Evolutionary conservation across 2,797 vertebrate genomes (phyloP), one percentile per base, ranked within the genome.

Genomic region (Nyctalus aviator): DNA sequence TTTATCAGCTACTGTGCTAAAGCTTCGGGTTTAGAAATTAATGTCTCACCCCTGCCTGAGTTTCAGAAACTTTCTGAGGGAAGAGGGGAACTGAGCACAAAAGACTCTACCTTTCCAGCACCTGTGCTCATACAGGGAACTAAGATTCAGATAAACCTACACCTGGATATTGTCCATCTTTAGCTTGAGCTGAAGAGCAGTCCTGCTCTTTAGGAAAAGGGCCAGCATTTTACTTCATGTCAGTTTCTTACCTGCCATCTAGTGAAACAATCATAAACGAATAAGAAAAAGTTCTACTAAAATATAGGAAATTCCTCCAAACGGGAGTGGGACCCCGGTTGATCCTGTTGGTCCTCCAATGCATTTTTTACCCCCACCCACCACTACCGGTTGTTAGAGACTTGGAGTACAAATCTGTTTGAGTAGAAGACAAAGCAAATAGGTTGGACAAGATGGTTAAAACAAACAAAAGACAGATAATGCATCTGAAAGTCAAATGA

Each of bases 241-340:
- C 87, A 90, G 35, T n/a, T 62, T 55, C 18, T 84, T 69, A 82
- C 57, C 66, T 84, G 66, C 88, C 79, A 78, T 69, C 86, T 95
- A 68, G 88, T 93, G 85, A 86, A 81, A 59, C 15, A 64, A 62
- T 18, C 17, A 90, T 18, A 88, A 88, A 91, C 8, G 50, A 21
- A 84, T 77, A 8, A 30, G 85, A 94, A 73, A 21, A 92, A 93
- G 59, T 35, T 88, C 41, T 83, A 94, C 72, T 87, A 86, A 93
- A 82, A 78, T 72, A n/a, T 27, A n/a, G 35, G 53, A 76, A 90
- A 73, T 71, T 3, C 35, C 44, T 88, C 62, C n/a, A 35, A 69
- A 64, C 7, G 78, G 46, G 15, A 21, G 15, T 77, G 27, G 21
- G 62, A 41, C 27, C 23, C 30, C 50, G 23, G 44, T 44, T 44